Conservation (phyloP, 2,888 invertebrate genomes). For the Harpagoxenus sublaevis region DNA sequence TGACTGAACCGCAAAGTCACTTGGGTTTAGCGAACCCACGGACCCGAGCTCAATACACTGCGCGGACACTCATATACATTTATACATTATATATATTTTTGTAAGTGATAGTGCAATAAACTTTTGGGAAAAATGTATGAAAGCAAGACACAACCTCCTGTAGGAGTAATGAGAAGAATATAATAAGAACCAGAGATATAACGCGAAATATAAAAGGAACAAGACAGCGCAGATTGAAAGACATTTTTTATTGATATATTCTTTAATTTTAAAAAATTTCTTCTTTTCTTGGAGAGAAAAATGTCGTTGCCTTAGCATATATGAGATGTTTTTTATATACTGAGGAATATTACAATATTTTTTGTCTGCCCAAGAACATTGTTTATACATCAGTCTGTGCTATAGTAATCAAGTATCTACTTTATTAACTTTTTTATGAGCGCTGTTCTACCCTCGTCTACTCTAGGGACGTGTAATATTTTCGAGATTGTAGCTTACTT, state of each 20-base stretch:
- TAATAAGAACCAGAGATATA: too few species aligned
- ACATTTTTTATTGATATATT: neutral
- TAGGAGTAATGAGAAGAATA: neutral
- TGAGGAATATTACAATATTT: slow-evolving; percentile 8
- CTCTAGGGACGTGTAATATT: slow-evolving; percentile 1
- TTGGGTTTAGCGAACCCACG: neutral
- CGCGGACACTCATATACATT: neutral
- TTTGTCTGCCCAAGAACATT: neutral
- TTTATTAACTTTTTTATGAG: slow-evolving; percentile 39
- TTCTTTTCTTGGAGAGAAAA: neutral
- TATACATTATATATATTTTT: neutral
- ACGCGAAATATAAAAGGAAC: neutral
- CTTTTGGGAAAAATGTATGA: neutral
- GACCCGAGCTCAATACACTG: neutral
- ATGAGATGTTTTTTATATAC: neutral
- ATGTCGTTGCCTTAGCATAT: neutral
- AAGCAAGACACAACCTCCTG: neutral
- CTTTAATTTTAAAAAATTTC: neutral
- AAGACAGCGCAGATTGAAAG: neutral
- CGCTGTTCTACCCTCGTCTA: neutral
- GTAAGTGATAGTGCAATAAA: neutral
- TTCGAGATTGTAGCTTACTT: slow-evolving; percentile 26
- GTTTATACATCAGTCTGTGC: slow-evolving; percentile 16
- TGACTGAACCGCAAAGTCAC: neutral
- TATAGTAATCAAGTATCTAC: slow-evolving; percentile 25